phyloP scores from a whole-genome alignment of 1,140 invertebrate species.

The Hylyphantes graminicola region DNA sequence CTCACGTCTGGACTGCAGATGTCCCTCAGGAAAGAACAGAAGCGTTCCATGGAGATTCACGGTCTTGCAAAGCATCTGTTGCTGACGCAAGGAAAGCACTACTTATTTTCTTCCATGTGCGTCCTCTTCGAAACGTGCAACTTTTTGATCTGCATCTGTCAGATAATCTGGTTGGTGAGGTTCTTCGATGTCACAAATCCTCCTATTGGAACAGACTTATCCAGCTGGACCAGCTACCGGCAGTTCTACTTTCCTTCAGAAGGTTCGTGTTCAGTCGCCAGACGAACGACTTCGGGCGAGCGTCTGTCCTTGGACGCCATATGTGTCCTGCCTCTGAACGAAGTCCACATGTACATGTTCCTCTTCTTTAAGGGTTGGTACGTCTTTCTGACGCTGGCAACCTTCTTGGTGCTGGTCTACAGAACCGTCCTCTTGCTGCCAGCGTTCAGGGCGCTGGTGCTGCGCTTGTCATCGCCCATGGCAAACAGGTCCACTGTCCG shows the following conservation, averaged over 20 bases:
- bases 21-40: constrained; percentile 16
- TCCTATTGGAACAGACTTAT: background rate
- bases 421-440: background rate
- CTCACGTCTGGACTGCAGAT: background rate
- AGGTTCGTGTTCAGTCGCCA: background rate
- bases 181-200: constrained; percentile 2
- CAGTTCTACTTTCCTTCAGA: constrained; percentile 25
- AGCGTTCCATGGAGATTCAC: background rate
- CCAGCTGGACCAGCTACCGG: constrained; percentile 10
- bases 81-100: constrained; percentile 19
- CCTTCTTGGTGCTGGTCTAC: background rate
- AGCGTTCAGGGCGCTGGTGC: background rate
- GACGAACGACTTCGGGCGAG: background rate
- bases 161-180: constrained; percentile 5
- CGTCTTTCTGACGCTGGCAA: background rate
- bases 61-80: background rate
- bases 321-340: constrained; percentile 18
- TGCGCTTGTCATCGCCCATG: background rate
- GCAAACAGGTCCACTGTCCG: constrained; percentile 1
- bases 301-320: background rate
- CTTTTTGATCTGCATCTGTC: background rate
- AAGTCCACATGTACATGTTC: constrained; percentile 23
- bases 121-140: constrained; percentile 11
- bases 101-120: background rate
- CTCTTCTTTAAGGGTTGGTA: constrained; percentile 5